phyloP scores from a whole-genome alignment of 1,140 invertebrate genomes.

The Panulirus ornatus region DNA sequence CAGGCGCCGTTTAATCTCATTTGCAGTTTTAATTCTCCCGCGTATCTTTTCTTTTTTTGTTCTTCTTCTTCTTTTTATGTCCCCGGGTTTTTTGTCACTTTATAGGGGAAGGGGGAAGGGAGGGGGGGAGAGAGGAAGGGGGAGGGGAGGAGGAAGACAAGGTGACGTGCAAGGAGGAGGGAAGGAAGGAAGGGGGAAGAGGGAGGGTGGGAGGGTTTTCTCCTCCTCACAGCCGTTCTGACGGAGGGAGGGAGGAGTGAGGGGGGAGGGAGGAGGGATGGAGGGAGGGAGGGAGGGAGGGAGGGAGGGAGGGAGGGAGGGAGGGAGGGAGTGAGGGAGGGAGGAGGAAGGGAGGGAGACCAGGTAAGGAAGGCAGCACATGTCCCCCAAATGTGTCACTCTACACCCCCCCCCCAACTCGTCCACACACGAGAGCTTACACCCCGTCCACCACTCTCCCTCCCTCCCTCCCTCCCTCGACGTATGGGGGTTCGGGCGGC shows the following conservation, averaged over 20 bases:
- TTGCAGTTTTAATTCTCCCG: conserved; percentile 32
- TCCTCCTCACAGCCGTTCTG: not conserved
- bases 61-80: not conserved
- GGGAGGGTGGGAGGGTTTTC: not conserved
- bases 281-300: not conserved
- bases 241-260: not conserved
- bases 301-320: conserved; percentile 2
- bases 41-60: not conserved
- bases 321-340: too few species aligned
- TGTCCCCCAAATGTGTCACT: too few species aligned
- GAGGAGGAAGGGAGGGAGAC: conserved; percentile 13
- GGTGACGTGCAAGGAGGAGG: not conserved
- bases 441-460: too few species aligned
- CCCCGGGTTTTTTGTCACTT: not conserved
- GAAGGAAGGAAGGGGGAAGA: not conserved
- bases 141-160: not conserved
- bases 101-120: not conserved
- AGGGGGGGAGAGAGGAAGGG: not conserved
- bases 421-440: too few species aligned
- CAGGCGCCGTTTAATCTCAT: conserved; percentile 16
- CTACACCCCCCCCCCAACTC: too few species aligned
- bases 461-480: too few species aligned
- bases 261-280: too few species aligned
- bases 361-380: not conserved
- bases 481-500: too few species aligned